Base-by-base conservation (phyloP, 1,140 invertebrate species). In the Schlechtendalia chinensis region DNA sequence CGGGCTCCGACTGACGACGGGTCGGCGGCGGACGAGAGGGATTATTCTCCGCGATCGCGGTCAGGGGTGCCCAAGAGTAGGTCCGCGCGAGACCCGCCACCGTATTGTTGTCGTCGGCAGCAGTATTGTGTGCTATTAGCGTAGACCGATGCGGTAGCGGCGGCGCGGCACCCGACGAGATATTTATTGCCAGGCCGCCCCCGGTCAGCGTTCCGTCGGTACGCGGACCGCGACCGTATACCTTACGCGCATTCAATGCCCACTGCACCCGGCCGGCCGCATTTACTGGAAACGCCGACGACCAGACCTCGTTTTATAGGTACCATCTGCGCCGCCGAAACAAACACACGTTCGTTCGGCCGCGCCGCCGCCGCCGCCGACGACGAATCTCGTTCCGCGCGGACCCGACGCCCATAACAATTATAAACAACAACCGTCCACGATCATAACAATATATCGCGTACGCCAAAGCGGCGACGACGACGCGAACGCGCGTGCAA, bases 141-240 rank as follows among this genome's bases (percentile, higher is more conserved):
- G n/a, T n/a, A n/a, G n/a, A n/a, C n/a, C n/a, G n/a, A n/a, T n/a
- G n/a, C n/a, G n/a, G n/a, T n/a, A n/a, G n/a, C n/a, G n/a, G n/a
- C n/a, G n/a, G n/a, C n/a, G n/a, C n/a, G n/a, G n/a, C n/a, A n/a
- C 27, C 71, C 71, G 71, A 74, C 56, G 71, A 74, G 53, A 74
- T 74, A 74, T 74, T 74, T 74, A 74, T 74, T 74, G 50, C 71
- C 50, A 74, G 56, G 27, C 53, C 71, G 19, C 27, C 53, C 45
- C 71, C 53, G 71, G 11, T 39, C 71, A 22, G 63, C 63, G 32
- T 19, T 29, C 63, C 29, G 63, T 29, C 63, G 29, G 19, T 8
- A 17, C 8, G 19, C 32, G 32, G 32, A 39, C 32, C 8, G 32
- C 32, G 32, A 8, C 32, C 3, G 8, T 8, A 4, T 4, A 39